Conservation (phyloP, 2,113 vertebrate genomes). For the Melanerpes formicivorus region DNA sequence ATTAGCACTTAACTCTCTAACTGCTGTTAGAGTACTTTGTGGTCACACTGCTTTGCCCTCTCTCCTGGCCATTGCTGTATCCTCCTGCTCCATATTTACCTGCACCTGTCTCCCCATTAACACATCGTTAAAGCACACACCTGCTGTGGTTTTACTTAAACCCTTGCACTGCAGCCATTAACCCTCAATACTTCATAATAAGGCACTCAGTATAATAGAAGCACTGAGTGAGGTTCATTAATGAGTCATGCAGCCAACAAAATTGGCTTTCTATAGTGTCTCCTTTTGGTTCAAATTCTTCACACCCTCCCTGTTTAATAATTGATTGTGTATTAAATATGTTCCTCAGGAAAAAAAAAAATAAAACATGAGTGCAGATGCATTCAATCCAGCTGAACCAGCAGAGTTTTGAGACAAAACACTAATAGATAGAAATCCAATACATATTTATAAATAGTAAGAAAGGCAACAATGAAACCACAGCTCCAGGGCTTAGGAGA, state of each 20-base stretch:
- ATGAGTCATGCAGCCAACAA: conserved; percentile 41
- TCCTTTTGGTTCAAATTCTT: conserved; percentile 46
- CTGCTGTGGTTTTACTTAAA: conserved; percentile 67
- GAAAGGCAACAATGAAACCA: background rate
- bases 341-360: conserved; percentile 4
- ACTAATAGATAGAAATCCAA: background rate
- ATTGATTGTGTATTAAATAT: conserved; percentile 54
- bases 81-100: conserved; percentile 48
- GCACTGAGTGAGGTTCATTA: conserved; percentile 46
- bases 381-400: conserved; percentile 62
- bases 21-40: background rate
- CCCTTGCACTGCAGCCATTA: conserved; percentile 27
- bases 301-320: conserved; percentile 7
- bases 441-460: background rate
- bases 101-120: conserved; percentile 69
- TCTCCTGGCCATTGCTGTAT: background rate
- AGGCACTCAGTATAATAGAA: conserved; percentile 38
- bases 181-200: conserved; percentile 53
- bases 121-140: conserved; percentile 68
- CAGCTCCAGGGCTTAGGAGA: background rate
- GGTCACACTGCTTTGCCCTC: background rate
- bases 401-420: conserved; percentile 34
- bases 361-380: background rate
- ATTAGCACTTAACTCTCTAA: background rate
- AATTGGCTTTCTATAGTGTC: conserved; percentile 27